Evolutionary conservation across 2,888 invertebrate genomes (phyloP).

Genomic region (Idaea dimidiata): DNA sequence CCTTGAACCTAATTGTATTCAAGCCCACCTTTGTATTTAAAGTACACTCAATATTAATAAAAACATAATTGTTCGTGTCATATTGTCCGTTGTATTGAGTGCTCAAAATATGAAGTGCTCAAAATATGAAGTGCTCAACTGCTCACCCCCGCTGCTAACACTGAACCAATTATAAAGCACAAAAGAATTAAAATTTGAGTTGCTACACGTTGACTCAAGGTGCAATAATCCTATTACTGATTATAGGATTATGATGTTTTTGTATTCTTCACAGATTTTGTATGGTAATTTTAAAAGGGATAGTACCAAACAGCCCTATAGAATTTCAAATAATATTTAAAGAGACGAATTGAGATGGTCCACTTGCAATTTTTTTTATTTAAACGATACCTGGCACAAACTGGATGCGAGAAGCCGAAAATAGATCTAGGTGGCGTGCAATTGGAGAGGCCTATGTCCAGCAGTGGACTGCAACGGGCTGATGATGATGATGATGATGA

Average conservation of each 20-base stretch:
- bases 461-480: too few relatives aligned
- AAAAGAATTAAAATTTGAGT: conserved; percentile 52
- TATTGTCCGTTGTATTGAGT: conserved; percentile 20
- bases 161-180: conserved; percentile 53
- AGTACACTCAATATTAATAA: conserved; percentile 22
- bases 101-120: conserved; percentile 23
- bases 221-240: conserved; percentile 48
- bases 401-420: too few relatives aligned
- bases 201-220: conserved; percentile 48
- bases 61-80: conserved; percentile 17
- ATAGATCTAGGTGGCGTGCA: too few relatives aligned
- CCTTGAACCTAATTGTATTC: conserved; percentile 20
- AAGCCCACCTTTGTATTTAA: conserved; percentile 24
- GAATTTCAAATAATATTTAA: too few relatives aligned
- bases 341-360: too few relatives aligned
- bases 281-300: conserved; percentile 17
- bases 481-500: too few relatives aligned
- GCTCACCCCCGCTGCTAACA: conserved; percentile 50
- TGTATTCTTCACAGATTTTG: conserved; percentile 17
- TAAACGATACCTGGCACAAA: too few relatives aligned
- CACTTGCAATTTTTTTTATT: too few relatives aligned
- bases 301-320: neutral
- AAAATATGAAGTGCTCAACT: conserved; percentile 24
- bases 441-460: too few relatives aligned
- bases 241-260: conserved; percentile 34